A percentile compares a stretch with the other conserved stretches of the same genome.
These are phyloP conservation scores for Deroptyus accipitrinus DNA, from an alignment of 2,113 vertebrate species.

Conservation along the genomic window DNA sequence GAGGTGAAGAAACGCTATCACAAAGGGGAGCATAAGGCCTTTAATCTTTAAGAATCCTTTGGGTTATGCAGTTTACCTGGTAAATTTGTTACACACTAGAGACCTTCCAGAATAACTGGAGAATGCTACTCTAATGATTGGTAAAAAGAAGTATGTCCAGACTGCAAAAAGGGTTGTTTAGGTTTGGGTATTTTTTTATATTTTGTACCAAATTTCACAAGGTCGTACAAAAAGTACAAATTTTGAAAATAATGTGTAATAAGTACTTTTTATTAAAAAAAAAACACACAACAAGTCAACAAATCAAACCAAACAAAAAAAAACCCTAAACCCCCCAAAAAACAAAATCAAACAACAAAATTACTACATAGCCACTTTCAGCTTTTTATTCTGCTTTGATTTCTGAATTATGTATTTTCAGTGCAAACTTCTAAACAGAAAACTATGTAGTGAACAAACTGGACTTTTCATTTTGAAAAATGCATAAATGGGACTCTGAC, in stretches of 20 bases:
- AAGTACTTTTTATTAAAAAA: not conserved
- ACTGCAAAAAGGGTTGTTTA: not conserved
- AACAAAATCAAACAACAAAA: not conserved
- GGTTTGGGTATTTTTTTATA: too few species aligned
- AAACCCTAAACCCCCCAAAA: not conserved
- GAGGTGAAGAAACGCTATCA: not conserved
- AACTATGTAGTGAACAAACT: rapidly evolving
- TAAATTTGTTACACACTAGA: not conserved
- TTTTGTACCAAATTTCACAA: not conserved
- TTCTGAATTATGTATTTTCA: not conserved
- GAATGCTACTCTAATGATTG: not conserved
- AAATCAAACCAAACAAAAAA: not conserved
- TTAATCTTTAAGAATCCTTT: not conserved
- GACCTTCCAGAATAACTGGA: not conserved
- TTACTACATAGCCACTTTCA: not conserved
- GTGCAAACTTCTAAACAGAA: not conserved
- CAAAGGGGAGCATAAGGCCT: not conserved
- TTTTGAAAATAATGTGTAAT: not conserved
- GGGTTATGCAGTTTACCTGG: not conserved
- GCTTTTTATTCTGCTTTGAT: not conserved
- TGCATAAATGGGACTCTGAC: not conserved
- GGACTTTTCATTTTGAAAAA: not conserved
- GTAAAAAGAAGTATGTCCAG: not conserved
- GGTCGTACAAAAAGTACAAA: not conserved
- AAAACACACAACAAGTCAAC: not conserved